Percentiles rank a stretch among this genome's conserved stretches.
Conservation (phyloP, 2,888 invertebrate species). For the Xestoiulus laeticollis region DNA sequence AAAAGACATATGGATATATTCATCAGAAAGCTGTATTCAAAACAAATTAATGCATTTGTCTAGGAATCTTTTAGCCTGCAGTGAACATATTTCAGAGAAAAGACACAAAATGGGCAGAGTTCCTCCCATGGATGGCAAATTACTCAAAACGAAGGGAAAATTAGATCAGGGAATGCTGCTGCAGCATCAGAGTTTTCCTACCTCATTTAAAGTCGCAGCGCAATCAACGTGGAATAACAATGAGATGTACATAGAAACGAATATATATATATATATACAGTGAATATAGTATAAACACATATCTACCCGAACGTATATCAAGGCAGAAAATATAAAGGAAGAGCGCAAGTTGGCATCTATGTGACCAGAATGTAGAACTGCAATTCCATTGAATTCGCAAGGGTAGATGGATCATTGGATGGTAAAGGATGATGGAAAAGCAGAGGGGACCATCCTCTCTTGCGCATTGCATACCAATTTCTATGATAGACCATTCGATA, state of each 20-base stretch:
- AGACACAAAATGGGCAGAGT: not conserved
- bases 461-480: not conserved
- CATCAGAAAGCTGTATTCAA: not conserved
- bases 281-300: no score
- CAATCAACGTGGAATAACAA: slow-evolving; percentile 51
- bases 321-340: not conserved
- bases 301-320: not conserved
- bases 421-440: slow-evolving; percentile 19
- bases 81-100: not conserved
- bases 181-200: slow-evolving; percentile 8
- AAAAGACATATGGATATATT: not conserved
- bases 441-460: not conserved
- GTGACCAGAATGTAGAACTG: slow-evolving; percentile 15
- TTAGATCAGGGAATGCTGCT: slow-evolving; percentile 50
- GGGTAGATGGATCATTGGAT: not conserved
- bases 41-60: slow-evolving; percentile 13
- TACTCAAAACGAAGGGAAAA: slow-evolving; percentile 51
- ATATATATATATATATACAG: not conserved
- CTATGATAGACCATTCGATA: not conserved
- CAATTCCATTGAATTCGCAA: not conserved
- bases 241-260: slow-evolving; percentile 49
- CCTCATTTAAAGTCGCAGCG: slow-evolving; percentile 51
- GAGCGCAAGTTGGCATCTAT: slow-evolving; percentile 27
- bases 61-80: not conserved
- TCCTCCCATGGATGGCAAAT: not conserved